Evolutionary conservation across 37 sponge, comb jelly and placozoan genomes (phyloP).

Genomic region (Spongilla lacustris): DNA sequence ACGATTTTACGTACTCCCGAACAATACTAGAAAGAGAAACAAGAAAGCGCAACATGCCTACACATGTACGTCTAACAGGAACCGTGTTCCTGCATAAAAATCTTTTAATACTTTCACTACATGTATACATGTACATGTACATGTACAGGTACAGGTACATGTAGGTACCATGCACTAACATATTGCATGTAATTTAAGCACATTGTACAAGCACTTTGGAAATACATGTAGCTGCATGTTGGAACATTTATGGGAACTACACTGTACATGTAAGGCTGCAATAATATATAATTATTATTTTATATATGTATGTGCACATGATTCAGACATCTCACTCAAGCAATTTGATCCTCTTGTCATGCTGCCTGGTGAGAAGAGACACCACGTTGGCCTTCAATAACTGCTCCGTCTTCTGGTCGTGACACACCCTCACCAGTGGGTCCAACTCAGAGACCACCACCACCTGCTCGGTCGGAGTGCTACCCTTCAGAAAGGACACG

Average conservation of each 20-base stretch:
- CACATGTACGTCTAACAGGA: no score
- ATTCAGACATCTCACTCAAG: conserved; percentile 50
- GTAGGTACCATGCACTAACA: no score
- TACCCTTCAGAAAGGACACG: conserved; percentile 46
- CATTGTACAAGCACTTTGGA: no score
- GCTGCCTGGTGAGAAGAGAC: conserved; percentile 12
- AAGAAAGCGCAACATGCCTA: not conserved
- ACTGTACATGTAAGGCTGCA: no score
- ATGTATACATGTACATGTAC: no score
- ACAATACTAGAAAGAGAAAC: conserved; percentile 42
- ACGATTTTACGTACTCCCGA: not conserved
- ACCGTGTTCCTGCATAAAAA: no score
- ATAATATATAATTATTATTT: no score
- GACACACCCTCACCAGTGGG: conserved; percentile 47
- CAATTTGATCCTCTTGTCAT: conserved; percentile 25
- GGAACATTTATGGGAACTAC: no score
- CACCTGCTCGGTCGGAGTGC: conserved; percentile 19
- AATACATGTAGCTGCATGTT: no score
- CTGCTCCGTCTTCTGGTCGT: not conserved
- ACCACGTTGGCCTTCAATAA: conserved; percentile 19
- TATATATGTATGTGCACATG: not conserved
- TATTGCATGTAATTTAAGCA: no score
- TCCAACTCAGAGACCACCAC: conserved; percentile 48
- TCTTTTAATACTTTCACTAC: no score
- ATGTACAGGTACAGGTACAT: no score